A percentile compares a stretch with the other conserved stretches of the same genome.
Conservation (phyloP, 1,140 invertebrate species). For the Ericerus pela region DNA sequence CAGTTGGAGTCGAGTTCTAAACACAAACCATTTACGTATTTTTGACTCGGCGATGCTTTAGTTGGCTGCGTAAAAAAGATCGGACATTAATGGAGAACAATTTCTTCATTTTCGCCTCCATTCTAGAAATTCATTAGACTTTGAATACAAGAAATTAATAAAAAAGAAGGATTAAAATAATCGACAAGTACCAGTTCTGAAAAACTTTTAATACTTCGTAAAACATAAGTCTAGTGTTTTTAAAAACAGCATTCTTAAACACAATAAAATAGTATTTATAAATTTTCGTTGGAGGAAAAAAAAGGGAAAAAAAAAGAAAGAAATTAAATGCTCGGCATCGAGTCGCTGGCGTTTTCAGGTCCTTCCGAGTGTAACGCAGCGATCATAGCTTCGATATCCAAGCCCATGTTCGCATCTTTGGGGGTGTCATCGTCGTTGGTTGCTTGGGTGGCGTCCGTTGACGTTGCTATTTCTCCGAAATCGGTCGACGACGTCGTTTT, state of each 20-base stretch:
- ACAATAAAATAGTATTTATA: neutral
- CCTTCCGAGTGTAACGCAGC: conserved; percentile 17
- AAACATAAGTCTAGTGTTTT: neutral
- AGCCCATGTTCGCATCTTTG: neutral
- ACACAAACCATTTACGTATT: too few relatives aligned
- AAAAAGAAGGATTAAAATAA: neutral
- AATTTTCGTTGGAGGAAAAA: neutral
- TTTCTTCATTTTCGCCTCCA: too few relatives aligned
- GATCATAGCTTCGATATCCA: conserved; percentile 18
- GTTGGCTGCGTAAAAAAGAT: too few relatives aligned
- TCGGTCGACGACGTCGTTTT: too few relatives aligned
- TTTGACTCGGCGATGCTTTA: too few relatives aligned
- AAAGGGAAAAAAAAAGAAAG: neutral
- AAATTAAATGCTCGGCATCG: conserved; percentile 1
- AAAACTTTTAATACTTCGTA: neutral
- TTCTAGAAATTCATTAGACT: too few relatives aligned
- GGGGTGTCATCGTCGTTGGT: neutral
- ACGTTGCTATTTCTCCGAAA: neutral
- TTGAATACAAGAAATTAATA: neutral
- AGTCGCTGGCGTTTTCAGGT: neutral
- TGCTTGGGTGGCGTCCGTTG: neutral
- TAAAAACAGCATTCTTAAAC: neutral
- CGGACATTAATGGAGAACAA: too few relatives aligned
- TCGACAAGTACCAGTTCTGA: neutral
- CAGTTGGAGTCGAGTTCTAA: too few relatives aligned